A percentile compares a stretch with the other conserved stretches of the same genome.
These are phyloP conservation scores for Raphicerus campestris DNA, from an alignment of 2,113 vertebrate genomes.

Conservation along the genomic window DNA sequence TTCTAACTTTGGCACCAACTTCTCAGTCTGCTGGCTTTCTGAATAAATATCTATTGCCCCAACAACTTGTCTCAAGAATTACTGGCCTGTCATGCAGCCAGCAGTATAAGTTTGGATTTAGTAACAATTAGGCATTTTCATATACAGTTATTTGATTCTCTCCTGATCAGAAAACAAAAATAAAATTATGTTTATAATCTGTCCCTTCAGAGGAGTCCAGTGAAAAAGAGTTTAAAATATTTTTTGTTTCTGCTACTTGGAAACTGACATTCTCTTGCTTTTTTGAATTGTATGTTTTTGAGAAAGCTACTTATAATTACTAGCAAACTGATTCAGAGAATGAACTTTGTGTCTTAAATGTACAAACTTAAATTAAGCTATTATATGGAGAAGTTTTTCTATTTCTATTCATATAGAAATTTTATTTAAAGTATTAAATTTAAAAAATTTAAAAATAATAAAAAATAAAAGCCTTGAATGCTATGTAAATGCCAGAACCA, in stretches of 20 bases:
- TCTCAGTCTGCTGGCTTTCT: not conserved
- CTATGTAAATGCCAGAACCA: not conserved
- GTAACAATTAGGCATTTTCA: not conserved
- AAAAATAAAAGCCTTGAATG: not conserved
- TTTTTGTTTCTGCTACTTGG: not conserved
- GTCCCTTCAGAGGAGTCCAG: not conserved
- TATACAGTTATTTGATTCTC: not conserved
- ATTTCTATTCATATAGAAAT: not conserved
- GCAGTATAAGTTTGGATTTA: not conserved
- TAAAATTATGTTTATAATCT: not conserved
- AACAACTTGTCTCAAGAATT: not conserved
- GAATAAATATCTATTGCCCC: not conserved
- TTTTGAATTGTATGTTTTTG: not conserved
- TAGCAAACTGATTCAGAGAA: not conserved
- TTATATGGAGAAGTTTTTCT: not conserved
- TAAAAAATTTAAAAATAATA: too few relatives aligned
- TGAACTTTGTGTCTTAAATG: not conserved
- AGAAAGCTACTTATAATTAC: not conserved
- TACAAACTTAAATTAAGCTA: not conserved
- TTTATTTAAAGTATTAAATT: not conserved
- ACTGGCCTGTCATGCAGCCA: not conserved
- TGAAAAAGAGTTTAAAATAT: not conserved
- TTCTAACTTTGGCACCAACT: not conserved
- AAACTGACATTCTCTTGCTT: not conserved
- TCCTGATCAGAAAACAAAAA: conserved; percentile 1